Percentiles rank a stretch among this genome's conserved stretches.
Conservation (phyloP, 2,113 vertebrate species). For the Tiliqua scincoides region DNA sequence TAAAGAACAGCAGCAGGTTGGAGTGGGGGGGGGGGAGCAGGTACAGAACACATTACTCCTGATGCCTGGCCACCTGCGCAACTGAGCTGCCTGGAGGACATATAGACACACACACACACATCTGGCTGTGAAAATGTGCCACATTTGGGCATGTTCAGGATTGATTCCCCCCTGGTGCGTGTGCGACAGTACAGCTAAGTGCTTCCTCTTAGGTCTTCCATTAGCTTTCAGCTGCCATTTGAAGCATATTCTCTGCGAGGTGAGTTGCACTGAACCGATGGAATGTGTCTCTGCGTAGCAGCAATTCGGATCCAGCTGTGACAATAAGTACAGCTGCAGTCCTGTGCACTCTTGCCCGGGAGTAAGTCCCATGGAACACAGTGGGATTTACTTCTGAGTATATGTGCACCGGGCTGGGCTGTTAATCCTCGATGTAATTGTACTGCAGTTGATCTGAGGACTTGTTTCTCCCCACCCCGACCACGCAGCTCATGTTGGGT, state of each 20-base stretch:
- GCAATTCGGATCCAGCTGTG: neutral
- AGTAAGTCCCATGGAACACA: neutral
- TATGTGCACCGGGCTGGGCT: neutral
- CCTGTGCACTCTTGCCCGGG: neutral
- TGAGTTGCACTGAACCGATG: too few species aligned
- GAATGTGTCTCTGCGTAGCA: too few species aligned
- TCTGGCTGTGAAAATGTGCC: constrained; percentile 8
- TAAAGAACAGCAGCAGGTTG: constrained; percentile 12
- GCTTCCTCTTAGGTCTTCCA: constrained; percentile 16
- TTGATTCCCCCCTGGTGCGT: neutral
- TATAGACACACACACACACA: too few species aligned
- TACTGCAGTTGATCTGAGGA: neutral
- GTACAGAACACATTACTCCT: neutral
- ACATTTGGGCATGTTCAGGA: neutral
- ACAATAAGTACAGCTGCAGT: neutral
- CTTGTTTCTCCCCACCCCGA: neutral
- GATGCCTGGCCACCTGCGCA: constrained; percentile 9
- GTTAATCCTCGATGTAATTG: neutral
- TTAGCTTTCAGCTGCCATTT: neutral
- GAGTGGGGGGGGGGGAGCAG: neutral
- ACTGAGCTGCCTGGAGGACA: constrained; percentile 10
- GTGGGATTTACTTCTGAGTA: neutral
- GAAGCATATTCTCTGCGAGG: too few species aligned
- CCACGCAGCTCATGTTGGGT: too few species aligned
- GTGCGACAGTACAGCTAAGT: neutral